phyloP scores from a whole-genome alignment of 53 echinoderm and acorn worm genomes.

The Zoroaster sp. region DNA sequence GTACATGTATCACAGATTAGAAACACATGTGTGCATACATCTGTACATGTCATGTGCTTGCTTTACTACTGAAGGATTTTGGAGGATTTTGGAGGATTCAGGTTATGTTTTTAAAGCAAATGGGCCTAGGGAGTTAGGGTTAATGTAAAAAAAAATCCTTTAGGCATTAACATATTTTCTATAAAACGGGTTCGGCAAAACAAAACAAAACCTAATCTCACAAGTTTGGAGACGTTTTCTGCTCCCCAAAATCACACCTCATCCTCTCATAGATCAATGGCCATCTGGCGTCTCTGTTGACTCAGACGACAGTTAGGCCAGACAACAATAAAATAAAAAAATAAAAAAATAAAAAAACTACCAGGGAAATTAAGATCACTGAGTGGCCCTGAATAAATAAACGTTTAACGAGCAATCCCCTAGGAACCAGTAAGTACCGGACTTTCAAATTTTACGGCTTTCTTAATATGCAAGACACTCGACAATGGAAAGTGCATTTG shows the following conservation, averaged over 20 bases:
- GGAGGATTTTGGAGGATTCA: no score
- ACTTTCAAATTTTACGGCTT: not conserved
- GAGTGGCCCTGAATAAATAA: not conserved
- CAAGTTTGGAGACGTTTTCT: not conserved
- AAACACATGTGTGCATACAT: no score
- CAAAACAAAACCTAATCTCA: not conserved
- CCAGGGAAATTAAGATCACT: not conserved
- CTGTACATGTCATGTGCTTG: no score
- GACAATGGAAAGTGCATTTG: not conserved
- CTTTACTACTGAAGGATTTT: no score
- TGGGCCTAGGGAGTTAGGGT: no score
- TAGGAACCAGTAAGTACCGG: not conserved
- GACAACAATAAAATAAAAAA: not conserved
- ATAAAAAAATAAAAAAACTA: not conserved
- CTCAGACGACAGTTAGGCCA: not conserved
- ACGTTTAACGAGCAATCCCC: not conserved
- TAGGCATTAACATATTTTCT: not conserved
- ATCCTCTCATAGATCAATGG: not conserved
- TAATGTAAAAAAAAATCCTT: not conserved
- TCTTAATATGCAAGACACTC: not conserved
- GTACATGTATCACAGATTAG: no score
- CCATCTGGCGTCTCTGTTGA: conserved; percentile 27
- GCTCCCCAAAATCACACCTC: not conserved
- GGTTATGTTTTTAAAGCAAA: no score
- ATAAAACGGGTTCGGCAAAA: not conserved